Percentiles rank a stretch among this genome's conserved stretches.
Conservation (phyloP, 2,888 invertebrate species). For the Strigamia transsilvanica region DNA sequence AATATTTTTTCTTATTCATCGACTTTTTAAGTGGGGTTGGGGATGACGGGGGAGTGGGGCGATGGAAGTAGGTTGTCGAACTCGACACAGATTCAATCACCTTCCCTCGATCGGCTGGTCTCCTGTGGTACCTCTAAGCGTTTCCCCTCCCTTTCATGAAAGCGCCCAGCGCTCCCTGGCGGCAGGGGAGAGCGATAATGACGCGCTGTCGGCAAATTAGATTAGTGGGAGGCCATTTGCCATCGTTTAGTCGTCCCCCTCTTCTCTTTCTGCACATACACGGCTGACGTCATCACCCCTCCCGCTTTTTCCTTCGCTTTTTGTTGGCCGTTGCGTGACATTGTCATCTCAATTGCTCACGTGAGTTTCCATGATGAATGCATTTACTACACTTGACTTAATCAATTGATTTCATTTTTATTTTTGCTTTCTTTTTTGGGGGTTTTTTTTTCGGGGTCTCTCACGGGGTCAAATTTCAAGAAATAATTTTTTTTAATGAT, state of each 20-base stretch:
- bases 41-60: not conserved
- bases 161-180: slow-evolving; percentile 6
- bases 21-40: not conserved
- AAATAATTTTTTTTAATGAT: too few relatives aligned
- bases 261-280: not conserved
- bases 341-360: slow-evolving; percentile 8
- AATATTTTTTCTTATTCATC: not conserved
- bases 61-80: not conserved
- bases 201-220: slow-evolving; percentile 33
- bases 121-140: slow-evolving; percentile 8
- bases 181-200: slow-evolving; percentile 32
- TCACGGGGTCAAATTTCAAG: not conserved
- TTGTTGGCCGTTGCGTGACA: not conserved
- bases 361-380: not conserved
- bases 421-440: not conserved
- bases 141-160: slow-evolving; percentile 8
- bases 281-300: not conserved
- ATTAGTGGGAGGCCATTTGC: slow-evolving; percentile 37
- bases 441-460: not conserved
- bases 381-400: not conserved
- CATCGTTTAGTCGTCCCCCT: slow-evolving; percentile 29
- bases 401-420: not conserved
- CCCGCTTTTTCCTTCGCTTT: not conserved
- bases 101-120: not conserved
- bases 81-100: slow-evolving; percentile 8